These are phyloP conservation scores for Podocnemis expansa DNA, from an alignment of 2,113 vertebrate species.

Conservation along the genomic window DNA sequence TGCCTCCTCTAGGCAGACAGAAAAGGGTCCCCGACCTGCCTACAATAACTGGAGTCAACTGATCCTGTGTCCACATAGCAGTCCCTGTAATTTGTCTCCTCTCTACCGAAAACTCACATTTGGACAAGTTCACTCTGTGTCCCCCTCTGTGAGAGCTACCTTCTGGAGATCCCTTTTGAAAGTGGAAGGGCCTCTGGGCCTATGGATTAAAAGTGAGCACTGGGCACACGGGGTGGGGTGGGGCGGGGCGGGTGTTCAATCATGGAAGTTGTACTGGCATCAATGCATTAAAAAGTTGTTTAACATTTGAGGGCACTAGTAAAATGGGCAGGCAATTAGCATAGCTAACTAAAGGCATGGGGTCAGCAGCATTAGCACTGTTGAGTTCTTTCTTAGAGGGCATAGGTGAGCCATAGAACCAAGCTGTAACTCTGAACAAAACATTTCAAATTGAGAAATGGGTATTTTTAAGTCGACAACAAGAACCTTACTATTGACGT, in stretches of 20 bases:
- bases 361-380: background rate
- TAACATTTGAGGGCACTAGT: background rate
- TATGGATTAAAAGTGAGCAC: background rate
- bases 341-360: background rate
- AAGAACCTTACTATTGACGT: accelerated
- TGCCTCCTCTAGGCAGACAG: background rate
- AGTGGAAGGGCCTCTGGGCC: background rate
- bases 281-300: background rate
- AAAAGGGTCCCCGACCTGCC: background rate
- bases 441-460: accelerated
- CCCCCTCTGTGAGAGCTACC: too few species aligned
- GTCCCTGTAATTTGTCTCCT: background rate
- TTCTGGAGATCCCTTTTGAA: background rate
- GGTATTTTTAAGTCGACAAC: background rate
- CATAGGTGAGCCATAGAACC: background rate
- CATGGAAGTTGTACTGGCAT: background rate
- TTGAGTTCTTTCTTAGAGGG: background rate
- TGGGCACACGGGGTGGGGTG: too few species aligned
- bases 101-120: background rate
- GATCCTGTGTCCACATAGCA: background rate
- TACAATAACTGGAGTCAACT: background rate
- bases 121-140: background rate
- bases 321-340: background rate
- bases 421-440: background rate
- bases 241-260: background rate